A percentile compares a stretch with the other conserved stretches of the same genome.
These are phyloP conservation scores for Pollenia labialis DNA, from an alignment of 2,888 invertebrate genomes.

Conservation along the genomic window DNA sequence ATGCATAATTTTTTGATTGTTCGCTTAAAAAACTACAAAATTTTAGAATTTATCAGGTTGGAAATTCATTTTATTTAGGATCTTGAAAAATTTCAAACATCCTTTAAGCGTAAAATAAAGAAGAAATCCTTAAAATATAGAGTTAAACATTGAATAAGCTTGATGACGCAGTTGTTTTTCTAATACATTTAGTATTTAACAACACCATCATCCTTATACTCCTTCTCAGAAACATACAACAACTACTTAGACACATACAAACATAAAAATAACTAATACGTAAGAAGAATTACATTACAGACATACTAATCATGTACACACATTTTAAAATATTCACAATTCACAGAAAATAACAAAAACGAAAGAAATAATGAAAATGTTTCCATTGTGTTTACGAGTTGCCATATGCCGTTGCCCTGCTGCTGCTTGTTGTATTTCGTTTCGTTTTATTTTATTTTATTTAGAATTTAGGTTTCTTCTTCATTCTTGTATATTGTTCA, in stretches of 20 bases:
- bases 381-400: conserved; percentile 72
- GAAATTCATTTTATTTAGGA: too few species aligned
- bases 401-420: conserved; percentile 72
- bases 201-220: conserved; percentile 38
- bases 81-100: too few species aligned
- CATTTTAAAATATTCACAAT: conserved; percentile 55
- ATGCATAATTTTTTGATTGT: not conserved
- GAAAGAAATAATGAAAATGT: conserved; percentile 59
- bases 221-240: conserved; percentile 42
- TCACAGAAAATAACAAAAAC: conserved; percentile 60
- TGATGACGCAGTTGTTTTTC: conserved; percentile 68
- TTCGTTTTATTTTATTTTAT: conserved; percentile 62
- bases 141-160: conserved; percentile 39
- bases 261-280: conserved; percentile 59
- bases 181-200: conserved; percentile 47
- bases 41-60: too few species aligned
- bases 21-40: not conserved
- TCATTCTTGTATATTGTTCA: conserved; percentile 28
- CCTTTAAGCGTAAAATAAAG: not conserved
- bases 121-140: conserved; percentile 49
- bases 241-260: conserved; percentile 14
- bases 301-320: conserved; percentile 28
- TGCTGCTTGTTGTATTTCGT: conserved; percentile 56
- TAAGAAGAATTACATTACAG: conserved; percentile 56
- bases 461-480: conserved; percentile 57